Evolutionary conservation across 2,888 invertebrate genomes (phyloP), one percentile per base, ranked within the genome.

Genomic region (Caenorhabditis macrosperma): DNA sequence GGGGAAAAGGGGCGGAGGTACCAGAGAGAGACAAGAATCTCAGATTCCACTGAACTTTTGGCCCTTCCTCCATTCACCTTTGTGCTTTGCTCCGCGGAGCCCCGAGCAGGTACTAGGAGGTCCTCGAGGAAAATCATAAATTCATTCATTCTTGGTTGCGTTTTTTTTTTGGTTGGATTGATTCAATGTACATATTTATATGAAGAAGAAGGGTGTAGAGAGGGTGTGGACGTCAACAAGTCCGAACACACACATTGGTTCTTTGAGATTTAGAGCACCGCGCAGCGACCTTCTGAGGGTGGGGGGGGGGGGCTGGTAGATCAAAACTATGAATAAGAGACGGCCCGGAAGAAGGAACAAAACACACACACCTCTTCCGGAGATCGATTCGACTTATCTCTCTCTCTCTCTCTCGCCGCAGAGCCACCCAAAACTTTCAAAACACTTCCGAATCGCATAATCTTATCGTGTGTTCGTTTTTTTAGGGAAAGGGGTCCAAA

Each of bases 181-280:
- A 74, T 64, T 50, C 66, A 64, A 64, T 74, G 74, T 74, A 74
- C 64, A 74, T 59, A 74, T 74, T 74, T 64, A 64, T 64, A 64
- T n/a, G n/a, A n/a, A n/a, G n/a, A n/a, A n/a, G 57, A 64, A 64
- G 48, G 38, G 60, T 28, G 24, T 15, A 9, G 38, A 10, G 57
- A 55, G 20, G 59, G 44, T 24, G 17, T 35, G 24, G 57, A 52
- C 41, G 71, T 71, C 61, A 71, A 71, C 63, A 71, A 61, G 69
- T 35, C 28, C 52, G 38, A 26, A 54, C 50, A 44, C 44, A 52
- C 41, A 50, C 44, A 55, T 54, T 4, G 15, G 46, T 46, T 44
- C 28, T 55, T 38, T 24, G 9, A 7, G 46, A 57, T 67, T 68
- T 48, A 17, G 24, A 26, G n/a, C n/a, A n/a, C n/a, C n/a, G n/a